Conservation (phyloP, 2,888 invertebrate genomes). For the Saturnia pavonia region DNA sequence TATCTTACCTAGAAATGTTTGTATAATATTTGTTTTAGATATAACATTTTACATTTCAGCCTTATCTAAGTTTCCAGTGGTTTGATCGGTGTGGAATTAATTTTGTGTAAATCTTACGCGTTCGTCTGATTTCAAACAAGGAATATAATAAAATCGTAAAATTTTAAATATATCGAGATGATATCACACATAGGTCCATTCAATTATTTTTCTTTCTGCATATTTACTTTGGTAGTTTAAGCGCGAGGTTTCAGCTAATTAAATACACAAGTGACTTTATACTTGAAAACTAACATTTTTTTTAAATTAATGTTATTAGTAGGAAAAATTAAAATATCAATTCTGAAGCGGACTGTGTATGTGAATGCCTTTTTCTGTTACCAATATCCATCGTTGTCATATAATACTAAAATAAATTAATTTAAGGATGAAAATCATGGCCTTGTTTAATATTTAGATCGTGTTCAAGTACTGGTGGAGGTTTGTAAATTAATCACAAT, state of each 20-base stretch:
- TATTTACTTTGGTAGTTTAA: no score
- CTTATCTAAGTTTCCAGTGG: background rate
- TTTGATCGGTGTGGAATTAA: background rate
- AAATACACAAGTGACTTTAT: no score
- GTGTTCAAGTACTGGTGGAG: background rate
- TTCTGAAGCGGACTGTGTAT: no score
- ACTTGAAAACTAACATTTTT: no score
- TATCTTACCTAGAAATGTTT: slow-evolving; percentile 4
- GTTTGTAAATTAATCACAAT: background rate
- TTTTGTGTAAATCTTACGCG: background rate
- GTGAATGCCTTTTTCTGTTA: no score
- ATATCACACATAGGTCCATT: background rate
- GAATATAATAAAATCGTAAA: background rate
- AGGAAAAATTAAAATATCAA: no score
- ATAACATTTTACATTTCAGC: background rate
- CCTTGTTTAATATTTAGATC: background rate
- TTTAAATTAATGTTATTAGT: no score
- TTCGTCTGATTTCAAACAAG: background rate
- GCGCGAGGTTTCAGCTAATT: no score
- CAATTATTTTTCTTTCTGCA: no score
- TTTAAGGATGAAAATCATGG: background rate
- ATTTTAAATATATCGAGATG: background rate
- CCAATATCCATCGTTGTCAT: background rate
- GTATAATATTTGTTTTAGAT: background rate
- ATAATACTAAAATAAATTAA: background rate